Evolutionary conservation across 2,797 vertebrate genomes (phyloP).

Genomic region (Calcarius lapponicus): DNA sequence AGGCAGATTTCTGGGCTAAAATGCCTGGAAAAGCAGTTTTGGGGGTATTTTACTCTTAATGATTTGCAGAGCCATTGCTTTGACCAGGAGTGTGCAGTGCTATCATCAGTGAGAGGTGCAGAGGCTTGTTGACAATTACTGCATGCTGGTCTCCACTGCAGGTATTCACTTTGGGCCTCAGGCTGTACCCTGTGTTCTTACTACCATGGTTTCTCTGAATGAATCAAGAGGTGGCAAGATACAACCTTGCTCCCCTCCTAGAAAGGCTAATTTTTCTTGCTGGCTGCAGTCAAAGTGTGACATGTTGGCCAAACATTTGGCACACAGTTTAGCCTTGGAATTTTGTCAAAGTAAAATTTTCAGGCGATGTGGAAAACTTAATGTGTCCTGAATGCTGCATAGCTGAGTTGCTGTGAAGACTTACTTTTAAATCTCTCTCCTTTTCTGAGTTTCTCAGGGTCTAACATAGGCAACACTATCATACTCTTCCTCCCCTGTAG

Average conservation of each 20-base stretch:
- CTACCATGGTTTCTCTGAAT: background rate
- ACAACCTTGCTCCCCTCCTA: background rate
- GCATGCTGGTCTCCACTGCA: background rate
- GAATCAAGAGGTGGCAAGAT: background rate
- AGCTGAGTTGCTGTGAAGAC: background rate
- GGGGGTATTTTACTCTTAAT: background rate
- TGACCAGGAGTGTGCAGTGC: background rate
- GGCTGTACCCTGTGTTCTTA: background rate
- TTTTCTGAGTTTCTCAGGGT: background rate
- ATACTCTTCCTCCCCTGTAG: background rate
- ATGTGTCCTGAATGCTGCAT: background rate
- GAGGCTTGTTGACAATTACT: background rate
- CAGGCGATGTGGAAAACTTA: background rate
- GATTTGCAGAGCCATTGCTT: background rate
- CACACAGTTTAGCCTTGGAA: background rate
- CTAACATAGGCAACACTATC: background rate
- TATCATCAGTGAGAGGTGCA: background rate
- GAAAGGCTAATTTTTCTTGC: background rate
- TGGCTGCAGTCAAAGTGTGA: background rate
- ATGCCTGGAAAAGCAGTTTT: background rate
- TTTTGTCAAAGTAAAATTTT: background rate
- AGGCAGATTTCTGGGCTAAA: background rate
- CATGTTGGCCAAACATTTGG: background rate
- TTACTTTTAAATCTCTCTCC: background rate
- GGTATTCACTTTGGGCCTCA: background rate